Evolutionary conservation across 2,888 invertebrate species (phyloP), one percentile per base, ranked within the genome.

Genomic region (Argyresthia albistria): DNA sequence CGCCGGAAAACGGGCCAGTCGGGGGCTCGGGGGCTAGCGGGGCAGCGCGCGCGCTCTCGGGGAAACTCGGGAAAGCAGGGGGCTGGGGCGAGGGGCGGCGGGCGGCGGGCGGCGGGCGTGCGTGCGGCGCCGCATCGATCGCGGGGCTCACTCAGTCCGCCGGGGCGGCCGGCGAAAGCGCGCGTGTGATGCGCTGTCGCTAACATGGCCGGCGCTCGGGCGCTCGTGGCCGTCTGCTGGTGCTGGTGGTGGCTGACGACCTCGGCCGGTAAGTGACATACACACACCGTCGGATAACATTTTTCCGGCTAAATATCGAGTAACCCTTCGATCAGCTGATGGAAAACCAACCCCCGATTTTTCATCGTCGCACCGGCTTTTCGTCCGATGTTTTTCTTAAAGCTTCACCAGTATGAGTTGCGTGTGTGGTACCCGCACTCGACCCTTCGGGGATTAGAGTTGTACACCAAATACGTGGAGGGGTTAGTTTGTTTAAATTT

Each of bases 11-110:
- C 11, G 15, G 43, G 43, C n/a, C 12, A n/a, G 14, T 14, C 43
- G 12, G 43, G 43, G 43, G 43, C 12, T n/a, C n/a, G 14, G 12
- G 14, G 43, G 43, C 43, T 14, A 10, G 14, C n/a, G 77, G 80
- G 87, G 81, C 88, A 88, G 88, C 89, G 87, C 84, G 86, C 83
- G 87, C 89, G 89, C 88, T 89, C 87, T 82, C 86, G 76, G 67
- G 69, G 77, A 84, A 82, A 80, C 69, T 79, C 82, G 88, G 88
- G 82, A 80, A 86, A 72, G 70, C 74, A 70, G 66, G 70, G 73
- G 70, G 66, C 70, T 67, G 70, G 68, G 68, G 68, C 65, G 66
- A 67, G 69, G 56, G 58, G 58, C 59, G 58, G 56, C 59, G 59
- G 60, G 56, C 50, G 52, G 39, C 73, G 72, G 79, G 80, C 76